phyloP scores from a whole-genome alignment of 1,140 invertebrate species.

The Cherax quadricarinatus region DNA sequence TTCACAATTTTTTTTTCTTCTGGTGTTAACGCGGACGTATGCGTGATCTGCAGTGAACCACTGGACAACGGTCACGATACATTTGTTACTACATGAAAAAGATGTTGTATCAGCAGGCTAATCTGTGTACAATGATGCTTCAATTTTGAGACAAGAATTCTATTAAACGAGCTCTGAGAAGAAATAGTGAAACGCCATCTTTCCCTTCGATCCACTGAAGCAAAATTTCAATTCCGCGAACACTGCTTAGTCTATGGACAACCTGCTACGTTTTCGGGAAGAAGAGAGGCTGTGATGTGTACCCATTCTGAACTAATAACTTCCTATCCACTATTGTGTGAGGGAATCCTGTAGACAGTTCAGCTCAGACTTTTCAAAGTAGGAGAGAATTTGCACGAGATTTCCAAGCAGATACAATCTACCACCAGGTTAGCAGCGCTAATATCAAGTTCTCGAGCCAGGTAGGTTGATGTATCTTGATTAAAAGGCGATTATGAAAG shows the following conservation, averaged over 20 bases:
- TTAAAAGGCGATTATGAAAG: too few species aligned
- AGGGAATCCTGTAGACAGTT: background rate
- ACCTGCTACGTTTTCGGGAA: background rate
- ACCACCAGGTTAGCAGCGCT: constrained; percentile 9
- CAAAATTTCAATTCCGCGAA: background rate
- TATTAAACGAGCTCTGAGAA: background rate
- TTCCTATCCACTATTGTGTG: constrained; percentile 27
- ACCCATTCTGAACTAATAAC: constrained; percentile 1
- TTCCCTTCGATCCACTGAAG: background rate
- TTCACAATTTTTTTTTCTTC: too few species aligned
- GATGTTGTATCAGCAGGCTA: background rate
- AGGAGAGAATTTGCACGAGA: background rate
- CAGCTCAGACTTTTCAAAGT: constrained; percentile 1
- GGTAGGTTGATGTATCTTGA: background rate
- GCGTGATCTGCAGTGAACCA: background rate
- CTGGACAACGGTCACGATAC: constrained; percentile 9
- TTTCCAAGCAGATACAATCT: constrained; percentile 15
- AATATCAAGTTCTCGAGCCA: background rate
- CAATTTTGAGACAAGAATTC: background rate
- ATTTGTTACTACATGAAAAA: background rate
- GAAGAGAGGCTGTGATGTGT: background rate
- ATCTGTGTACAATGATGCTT: background rate
- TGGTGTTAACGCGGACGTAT: background rate
- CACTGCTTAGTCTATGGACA: constrained; percentile 3
- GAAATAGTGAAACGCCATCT: background rate